Base-by-base conservation (phyloP, 2,113 vertebrate genomes). In the Penelope pileata region DNA sequence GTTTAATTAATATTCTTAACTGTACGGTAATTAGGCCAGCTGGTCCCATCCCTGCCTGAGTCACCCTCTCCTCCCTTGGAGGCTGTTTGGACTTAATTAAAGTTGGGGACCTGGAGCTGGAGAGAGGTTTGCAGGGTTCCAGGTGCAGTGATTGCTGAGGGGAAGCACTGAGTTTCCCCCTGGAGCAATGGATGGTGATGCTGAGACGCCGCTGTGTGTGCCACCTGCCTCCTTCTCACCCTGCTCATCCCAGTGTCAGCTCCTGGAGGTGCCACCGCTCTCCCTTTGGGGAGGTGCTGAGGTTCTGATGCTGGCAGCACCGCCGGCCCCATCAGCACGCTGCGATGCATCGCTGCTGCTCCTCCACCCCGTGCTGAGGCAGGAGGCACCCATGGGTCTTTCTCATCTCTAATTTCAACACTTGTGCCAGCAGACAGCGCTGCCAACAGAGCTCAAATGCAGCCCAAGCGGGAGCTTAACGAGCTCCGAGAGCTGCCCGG, bases 401-500 rank as follows among this genome's bases (percentile, higher is more conserved):
- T 88, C 86, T 84, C 66, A 43, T 94, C 82, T 94, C 77, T 58
- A 16, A 15, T 91, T 94, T 89, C 63, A 27, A n/a, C 1, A 1
- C 66, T 75, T 0, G 32, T 66, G 82, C 82, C 84, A 1, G 14
- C 83, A 96, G 96, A 32, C 92, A 80, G 77, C 36, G 0, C 92
- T 94, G 92, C 94, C 86, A 72, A 91, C 79, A 14, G 83, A 76
- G 70, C 96, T 96, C 89, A 93, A 75, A 94, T 38, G 79, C 92
- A 95, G 56, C 94, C 92, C 80, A 30, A 67, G 86, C 16, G 1
- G 83, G 79, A 96, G 91, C 95, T 96, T 97, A 96, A 96, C 96
- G 93, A 97, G 95, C 96, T 91, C 62, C 34, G 68, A 95, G 95
- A 96, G 94, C 94, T 97, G 95, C 95, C 90, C 92, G n/a, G 95